Percentiles rank a stretch among this genome's conserved stretches.
Evolutionary conservation across 2,888 invertebrate species (phyloP).

Genomic region (Tinea pellionella): DNA sequence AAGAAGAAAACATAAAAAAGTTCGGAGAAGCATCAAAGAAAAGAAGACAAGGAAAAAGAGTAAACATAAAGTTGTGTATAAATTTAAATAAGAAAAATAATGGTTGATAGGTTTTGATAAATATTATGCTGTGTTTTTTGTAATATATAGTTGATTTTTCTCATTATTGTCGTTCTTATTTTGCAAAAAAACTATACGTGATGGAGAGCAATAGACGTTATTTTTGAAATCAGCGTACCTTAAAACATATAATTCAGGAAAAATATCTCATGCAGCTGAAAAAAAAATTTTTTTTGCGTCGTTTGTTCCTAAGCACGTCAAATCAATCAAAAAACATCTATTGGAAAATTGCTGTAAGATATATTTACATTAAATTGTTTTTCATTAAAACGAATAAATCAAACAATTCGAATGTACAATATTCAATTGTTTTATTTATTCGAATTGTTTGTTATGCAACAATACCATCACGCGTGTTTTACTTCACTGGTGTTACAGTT

Average conservation of each 20-base stretch:
- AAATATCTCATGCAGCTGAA: constrained; percentile 14
- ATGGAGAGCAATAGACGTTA: not conserved
- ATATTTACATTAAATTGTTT: no score
- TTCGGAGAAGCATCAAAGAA: constrained; percentile 13
- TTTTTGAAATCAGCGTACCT: not conserved
- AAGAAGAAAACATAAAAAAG: constrained; percentile 6
- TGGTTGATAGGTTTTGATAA: constrained; percentile 2
- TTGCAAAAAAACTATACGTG: constrained; percentile 8
- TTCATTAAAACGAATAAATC: no score
- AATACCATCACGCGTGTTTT: no score
- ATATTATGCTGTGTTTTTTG: not conserved
- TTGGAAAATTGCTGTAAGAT: no score
- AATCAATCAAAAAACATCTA: no score
- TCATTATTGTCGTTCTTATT: constrained; percentile 1
- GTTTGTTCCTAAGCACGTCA: not conserved
- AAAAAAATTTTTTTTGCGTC: not conserved
- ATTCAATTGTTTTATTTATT: no score
- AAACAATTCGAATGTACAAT: no score
- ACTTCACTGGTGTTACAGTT: no score
- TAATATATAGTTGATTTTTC: constrained; percentile 6
- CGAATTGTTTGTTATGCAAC: no score
- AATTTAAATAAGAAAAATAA: not conserved
- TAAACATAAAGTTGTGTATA: constrained; percentile 4
- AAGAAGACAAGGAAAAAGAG: constrained; percentile 13
- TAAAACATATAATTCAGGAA: constrained; percentile 13